Conservation (phyloP, 2,113 vertebrate species). For the Neodon shergylaensis region DNA sequence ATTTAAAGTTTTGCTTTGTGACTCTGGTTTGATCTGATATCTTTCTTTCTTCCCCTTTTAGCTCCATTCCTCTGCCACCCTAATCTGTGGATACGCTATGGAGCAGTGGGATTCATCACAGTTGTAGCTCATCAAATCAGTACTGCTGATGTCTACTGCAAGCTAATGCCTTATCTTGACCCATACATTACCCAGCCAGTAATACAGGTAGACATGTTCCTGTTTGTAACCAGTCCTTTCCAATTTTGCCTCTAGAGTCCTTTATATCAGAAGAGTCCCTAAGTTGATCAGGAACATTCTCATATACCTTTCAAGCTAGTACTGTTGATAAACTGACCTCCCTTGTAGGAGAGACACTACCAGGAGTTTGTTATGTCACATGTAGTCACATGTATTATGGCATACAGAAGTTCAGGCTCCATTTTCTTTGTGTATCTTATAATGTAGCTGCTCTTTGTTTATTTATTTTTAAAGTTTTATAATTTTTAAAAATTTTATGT, state of each 20-base stretch:
- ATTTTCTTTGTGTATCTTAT: conserved; percentile 4
- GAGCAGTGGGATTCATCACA: conserved; percentile 97
- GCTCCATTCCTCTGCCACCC: conserved; percentile 98
- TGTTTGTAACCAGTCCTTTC: neutral
- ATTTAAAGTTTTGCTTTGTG: neutral
- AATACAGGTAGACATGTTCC: conserved; percentile 91
- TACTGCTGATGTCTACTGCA: conserved; percentile 98
- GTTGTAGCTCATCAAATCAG: conserved; percentile 97
- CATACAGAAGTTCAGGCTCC: neutral
- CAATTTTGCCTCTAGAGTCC: neutral
- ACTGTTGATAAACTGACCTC: neutral
- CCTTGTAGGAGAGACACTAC: neutral
- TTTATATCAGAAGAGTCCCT: neutral
- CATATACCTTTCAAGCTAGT: neutral
- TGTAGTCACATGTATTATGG: neutral
- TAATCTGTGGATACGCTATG: conserved; percentile 98
- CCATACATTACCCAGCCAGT: conserved; percentile 97
- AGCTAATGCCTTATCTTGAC: conserved; percentile 96
- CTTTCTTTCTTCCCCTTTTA: conserved; percentile 70
- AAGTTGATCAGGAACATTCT: neutral
- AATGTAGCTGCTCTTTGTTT: neutral
- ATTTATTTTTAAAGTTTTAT: neutral
- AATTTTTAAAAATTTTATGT: neutral
- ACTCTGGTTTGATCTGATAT: conserved; percentile 9
- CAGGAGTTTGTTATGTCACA: neutral